These are phyloP conservation scores for Labroides dimidiatus DNA, from an alignment of 2,797 vertebrate species.

Conservation along the genomic window DNA sequence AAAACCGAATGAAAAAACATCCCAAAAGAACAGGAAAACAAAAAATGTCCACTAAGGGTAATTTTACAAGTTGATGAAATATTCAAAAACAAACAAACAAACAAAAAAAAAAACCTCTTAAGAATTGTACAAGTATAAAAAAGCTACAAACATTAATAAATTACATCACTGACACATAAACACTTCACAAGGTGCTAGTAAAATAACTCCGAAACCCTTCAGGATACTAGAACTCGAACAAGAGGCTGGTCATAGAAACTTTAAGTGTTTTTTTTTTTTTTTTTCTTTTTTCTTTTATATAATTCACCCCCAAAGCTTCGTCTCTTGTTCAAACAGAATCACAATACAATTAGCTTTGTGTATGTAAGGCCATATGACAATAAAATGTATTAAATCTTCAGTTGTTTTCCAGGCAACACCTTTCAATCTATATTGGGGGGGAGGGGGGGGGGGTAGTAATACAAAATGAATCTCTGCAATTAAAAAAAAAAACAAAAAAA, in stretches of 20 bases:
- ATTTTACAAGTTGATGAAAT: constrained; percentile 90
- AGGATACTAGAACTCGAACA: constrained; percentile 91
- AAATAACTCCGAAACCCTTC: constrained; percentile 94
- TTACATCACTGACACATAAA: constrained; percentile 99
- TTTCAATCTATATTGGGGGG: constrained; percentile 32
- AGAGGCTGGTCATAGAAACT: constrained; percentile 93
- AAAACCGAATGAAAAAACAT: not conserved
- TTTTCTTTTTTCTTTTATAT: constrained; percentile 49
- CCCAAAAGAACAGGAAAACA: not conserved
- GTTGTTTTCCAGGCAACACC: constrained; percentile 95
- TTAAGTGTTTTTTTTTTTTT: constrained; percentile 53
- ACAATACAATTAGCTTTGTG: constrained; percentile 85
- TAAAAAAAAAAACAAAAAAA: no score
- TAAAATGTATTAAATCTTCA: constrained; percentile 75
- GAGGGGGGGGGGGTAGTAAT: no score
- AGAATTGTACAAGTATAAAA: constrained; percentile 99
- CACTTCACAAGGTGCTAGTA: constrained; percentile 99
- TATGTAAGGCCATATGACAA: constrained; percentile 91
- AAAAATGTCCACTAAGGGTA: constrained; percentile 78
- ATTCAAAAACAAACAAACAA: constrained; percentile 94
- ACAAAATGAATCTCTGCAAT: constrained; percentile 66
- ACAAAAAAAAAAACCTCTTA: constrained; percentile 90
- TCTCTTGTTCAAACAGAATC: constrained; percentile 85
- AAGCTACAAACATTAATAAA: constrained; percentile 99
- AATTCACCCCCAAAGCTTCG: constrained; percentile 80